phyloP scores from a whole-genome alignment of 2,888 invertebrate genomes.

The Flexamia atlantica region DNA sequence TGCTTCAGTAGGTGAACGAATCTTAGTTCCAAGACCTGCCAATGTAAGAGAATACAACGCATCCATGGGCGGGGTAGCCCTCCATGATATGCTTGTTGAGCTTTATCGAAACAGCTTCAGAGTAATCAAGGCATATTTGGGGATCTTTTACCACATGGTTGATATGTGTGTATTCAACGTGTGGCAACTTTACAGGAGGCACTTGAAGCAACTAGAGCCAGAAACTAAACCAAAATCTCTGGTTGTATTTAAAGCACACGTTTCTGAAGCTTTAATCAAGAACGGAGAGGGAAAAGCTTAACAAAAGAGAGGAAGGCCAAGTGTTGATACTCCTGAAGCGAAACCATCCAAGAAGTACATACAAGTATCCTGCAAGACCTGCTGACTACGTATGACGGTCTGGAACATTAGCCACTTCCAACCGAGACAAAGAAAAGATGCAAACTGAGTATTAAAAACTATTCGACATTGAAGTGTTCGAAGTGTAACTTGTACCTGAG shows the following conservation, averaged over 20 bases:
- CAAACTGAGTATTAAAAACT: not conserved
- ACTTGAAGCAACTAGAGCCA: not conserved
- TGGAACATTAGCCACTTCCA: conserved; percentile 8
- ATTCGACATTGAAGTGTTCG: not conserved
- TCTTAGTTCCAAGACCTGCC: not conserved
- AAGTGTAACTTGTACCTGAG: conserved; percentile 15
- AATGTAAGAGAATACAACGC: conserved; percentile 23
- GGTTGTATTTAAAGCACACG: not conserved
- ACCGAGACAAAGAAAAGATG: conserved; percentile 6
- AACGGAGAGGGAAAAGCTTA: not conserved
- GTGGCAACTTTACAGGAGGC: conserved; percentile 58
- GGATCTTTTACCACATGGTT: conserved; percentile 68
- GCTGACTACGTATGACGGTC: not conserved
- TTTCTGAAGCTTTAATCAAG: not conserved
- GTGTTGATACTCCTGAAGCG: not conserved
- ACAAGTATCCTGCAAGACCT: not conserved
- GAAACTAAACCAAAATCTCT: not conserved
- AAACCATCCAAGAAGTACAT: not conserved
- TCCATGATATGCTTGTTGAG: conserved; percentile 71
- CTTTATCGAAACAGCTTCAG: conserved; percentile 69
- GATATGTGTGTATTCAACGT: conserved; percentile 67
- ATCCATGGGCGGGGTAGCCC: conserved; percentile 69
- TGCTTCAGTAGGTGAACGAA: not conserved
- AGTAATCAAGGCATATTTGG: conserved; percentile 68
- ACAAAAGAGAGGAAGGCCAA: not conserved